phyloP scores from a whole-genome alignment of 2,888 invertebrate genomes.

The Agrilus mali region DNA sequence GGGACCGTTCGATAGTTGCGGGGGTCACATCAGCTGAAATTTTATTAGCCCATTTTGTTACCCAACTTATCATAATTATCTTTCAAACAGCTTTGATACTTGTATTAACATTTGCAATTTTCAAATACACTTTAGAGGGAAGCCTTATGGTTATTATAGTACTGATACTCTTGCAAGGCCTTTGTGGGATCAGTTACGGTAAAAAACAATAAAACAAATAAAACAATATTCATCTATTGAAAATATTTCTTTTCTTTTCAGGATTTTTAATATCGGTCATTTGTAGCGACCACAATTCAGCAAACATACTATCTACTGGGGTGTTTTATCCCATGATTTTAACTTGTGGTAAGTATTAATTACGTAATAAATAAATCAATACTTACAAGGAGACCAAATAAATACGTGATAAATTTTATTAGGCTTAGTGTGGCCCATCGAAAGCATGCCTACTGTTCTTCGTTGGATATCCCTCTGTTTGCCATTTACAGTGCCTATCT shows the following conservation, averaged over 20 bases:
- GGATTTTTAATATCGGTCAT: conserved; percentile 72
- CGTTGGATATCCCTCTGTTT: conserved; percentile 25
- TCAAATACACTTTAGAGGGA: conserved; percentile 49
- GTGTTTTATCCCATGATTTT: conserved; percentile 84
- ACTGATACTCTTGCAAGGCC: conserved; percentile 57
- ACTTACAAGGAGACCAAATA: not conserved
- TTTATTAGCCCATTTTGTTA: conserved; percentile 63
- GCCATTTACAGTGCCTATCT: conserved; percentile 71
- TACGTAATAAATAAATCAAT: not conserved
- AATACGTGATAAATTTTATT: conserved; percentile 10
- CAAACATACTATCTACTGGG: conserved; percentile 76
- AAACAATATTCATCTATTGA: not conserved
- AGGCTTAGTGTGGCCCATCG: conserved; percentile 59
- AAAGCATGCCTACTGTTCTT: conserved; percentile 45
- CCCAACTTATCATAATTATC: conserved; percentile 61
- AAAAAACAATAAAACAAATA: conserved; percentile 10
- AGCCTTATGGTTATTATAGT: conserved; percentile 45
- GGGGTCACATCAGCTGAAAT: conserved; percentile 74
- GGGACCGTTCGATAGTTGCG: conserved; percentile 78
- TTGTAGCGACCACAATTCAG: conserved; percentile 64
- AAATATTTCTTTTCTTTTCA: conserved; percentile 20
- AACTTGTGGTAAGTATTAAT: conserved; percentile 57
- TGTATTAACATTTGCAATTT: conserved; percentile 46
- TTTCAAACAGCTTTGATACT: conserved; percentile 55
- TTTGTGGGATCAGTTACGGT: conserved; percentile 79